phyloP scores from a whole-genome alignment of 2,113 vertebrate species.

The cat (Felis catus) region DNA sequence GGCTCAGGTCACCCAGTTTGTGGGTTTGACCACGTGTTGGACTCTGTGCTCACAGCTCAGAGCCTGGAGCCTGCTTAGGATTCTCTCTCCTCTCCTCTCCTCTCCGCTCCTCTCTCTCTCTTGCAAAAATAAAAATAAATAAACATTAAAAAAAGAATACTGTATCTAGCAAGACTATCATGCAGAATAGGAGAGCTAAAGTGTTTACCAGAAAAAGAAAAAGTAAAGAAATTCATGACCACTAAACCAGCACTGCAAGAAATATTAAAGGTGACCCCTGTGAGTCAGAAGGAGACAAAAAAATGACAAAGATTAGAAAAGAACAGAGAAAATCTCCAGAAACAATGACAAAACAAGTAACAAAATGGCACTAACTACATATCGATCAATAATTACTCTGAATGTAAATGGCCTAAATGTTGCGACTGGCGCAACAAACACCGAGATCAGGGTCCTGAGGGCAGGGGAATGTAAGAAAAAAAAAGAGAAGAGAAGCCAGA shows the following conservation, averaged over 20 bases:
- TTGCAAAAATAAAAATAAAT: too few relatives aligned
- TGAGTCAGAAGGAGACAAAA: neutral
- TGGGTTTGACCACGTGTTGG: too few relatives aligned
- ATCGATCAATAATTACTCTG: neutral
- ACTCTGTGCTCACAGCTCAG: too few relatives aligned
- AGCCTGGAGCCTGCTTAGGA: too few relatives aligned
- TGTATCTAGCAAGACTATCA: neutral
- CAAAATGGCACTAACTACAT: neutral
- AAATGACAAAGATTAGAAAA: neutral
- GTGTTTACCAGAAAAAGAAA: neutral
- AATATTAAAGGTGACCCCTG: neutral
- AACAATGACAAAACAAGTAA: neutral
- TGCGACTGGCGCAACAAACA: too few relatives aligned
- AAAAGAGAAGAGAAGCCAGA: too few relatives aligned
- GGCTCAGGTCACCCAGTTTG: too few relatives aligned
- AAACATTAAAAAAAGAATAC: too few relatives aligned
- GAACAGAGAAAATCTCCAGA: neutral
- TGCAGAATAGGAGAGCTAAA: neutral
- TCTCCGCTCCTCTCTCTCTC: too few relatives aligned
- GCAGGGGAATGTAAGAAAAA: too few relatives aligned
- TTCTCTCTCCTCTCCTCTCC: too few relatives aligned
- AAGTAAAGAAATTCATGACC: neutral
- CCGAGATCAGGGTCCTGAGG: too few relatives aligned
- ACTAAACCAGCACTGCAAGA: neutral
- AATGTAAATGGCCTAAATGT: neutral